phyloP scores from a whole-genome alignment of 2,888 invertebrate species.

The Griposia aprilina region DNA sequence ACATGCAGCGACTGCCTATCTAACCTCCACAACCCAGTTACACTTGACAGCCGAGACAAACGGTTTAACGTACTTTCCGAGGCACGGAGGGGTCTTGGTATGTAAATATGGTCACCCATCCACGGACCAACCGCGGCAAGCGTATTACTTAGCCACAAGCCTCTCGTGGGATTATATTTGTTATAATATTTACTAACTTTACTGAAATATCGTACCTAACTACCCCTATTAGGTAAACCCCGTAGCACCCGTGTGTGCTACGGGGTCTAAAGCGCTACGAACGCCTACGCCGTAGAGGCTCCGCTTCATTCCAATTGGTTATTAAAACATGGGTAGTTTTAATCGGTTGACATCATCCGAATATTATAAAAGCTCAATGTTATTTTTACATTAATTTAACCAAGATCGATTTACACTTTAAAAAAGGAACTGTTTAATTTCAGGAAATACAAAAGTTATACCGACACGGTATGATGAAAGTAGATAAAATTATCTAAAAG shows the following conservation, averaged over 20 bases:
- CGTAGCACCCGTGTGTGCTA: slow-evolving; percentile 14
- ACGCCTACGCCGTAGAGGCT: slow-evolving; percentile 33
- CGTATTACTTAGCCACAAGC: too few species aligned
- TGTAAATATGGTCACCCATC: too few species aligned
- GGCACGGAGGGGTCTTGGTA: too few species aligned
- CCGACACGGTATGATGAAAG: background rate
- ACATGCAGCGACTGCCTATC: too few species aligned
- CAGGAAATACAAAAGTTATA: background rate
- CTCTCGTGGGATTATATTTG: background rate
- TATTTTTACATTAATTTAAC: background rate
- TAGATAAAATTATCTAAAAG: background rate
- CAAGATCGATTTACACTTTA: background rate
- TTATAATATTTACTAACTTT: background rate
- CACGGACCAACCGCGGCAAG: too few species aligned
- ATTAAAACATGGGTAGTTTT: background rate
- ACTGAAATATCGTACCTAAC: background rate
- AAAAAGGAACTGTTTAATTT: background rate
- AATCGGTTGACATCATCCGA: background rate
- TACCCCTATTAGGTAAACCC: background rate
- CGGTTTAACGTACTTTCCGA: too few species aligned
- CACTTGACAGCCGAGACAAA: too few species aligned
- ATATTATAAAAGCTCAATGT: background rate
- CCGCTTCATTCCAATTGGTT: background rate
- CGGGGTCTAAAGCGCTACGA: slow-evolving; percentile 35
- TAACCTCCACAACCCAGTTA: too few species aligned